Evolutionary conservation across 2,113 vertebrate species (phyloP).

Genomic region (Oncorhynchus gorbuscha): DNA sequence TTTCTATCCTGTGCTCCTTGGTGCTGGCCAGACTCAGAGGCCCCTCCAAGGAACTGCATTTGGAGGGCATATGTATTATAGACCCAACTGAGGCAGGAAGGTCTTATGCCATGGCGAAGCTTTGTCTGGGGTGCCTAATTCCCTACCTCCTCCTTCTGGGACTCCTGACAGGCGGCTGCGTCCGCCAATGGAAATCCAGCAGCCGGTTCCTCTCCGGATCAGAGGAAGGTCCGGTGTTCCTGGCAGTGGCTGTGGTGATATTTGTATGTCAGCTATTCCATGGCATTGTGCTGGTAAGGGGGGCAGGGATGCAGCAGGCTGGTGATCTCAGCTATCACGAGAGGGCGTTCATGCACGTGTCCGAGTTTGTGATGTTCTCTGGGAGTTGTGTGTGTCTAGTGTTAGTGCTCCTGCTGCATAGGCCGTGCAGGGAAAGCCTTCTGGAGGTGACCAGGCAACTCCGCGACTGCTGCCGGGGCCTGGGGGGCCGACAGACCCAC

Average conservation of each 20-base stretch:
- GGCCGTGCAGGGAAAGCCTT: constrained; percentile 60
- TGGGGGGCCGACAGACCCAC: constrained; percentile 48
- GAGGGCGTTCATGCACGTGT: constrained; percentile 65
- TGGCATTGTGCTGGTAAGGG: constrained; percentile 60
- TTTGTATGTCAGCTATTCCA: constrained; percentile 72
- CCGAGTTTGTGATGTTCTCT: constrained; percentile 73
- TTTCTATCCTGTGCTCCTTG: constrained; percentile 63
- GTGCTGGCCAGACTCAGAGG: constrained; percentile 58
- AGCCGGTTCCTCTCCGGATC: constrained; percentile 46
- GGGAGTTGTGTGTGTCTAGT: constrained; percentile 71
- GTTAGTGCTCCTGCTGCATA: constrained; percentile 64
- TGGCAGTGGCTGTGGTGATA: constrained; percentile 19
- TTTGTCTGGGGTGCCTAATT: constrained; percentile 71
- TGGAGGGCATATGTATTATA: constrained; percentile 49
- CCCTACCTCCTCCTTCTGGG: constrained; percentile 61
- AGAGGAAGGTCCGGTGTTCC: constrained; percentile 18
- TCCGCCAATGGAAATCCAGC: constrained; percentile 41
- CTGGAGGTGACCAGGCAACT: constrained; percentile 37
- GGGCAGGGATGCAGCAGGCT: constrained; percentile 38
- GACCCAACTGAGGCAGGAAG: constrained; percentile 62
- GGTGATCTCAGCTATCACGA: constrained; percentile 32
- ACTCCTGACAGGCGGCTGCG: constrained; percentile 41
- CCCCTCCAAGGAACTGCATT: neutral
- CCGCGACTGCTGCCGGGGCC: constrained; percentile 48
- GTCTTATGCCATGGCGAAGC: constrained; percentile 70